Percentiles rank a stretch among this genome's conserved stretches.
phyloP scores from a whole-genome alignment of 2,888 invertebrate species.

The Hirtodrosophila alboralis region DNA sequence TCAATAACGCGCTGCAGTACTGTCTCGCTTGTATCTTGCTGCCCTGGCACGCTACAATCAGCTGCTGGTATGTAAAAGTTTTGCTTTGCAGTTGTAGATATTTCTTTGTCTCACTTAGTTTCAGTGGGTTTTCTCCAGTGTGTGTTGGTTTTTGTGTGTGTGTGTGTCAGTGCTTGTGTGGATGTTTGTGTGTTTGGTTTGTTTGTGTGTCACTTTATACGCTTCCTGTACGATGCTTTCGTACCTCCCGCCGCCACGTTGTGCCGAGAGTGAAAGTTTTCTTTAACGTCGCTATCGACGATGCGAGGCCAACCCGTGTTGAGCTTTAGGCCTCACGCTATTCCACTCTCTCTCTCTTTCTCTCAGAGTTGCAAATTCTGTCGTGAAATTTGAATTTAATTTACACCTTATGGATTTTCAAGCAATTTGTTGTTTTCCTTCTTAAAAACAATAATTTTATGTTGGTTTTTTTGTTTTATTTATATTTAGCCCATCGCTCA shows the following conservation, averaged over 20 bases:
- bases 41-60: slow-evolving; percentile 70
- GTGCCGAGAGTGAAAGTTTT: slow-evolving; percentile 75
- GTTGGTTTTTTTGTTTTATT: slow-evolving; percentile 12
- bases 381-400: slow-evolving; percentile 28
- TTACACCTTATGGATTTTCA: slow-evolving; percentile 12
- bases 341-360: slow-evolving; percentile 18
- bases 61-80: slow-evolving; percentile 66
- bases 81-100: slow-evolving; percentile 40
- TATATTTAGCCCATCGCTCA: slow-evolving; percentile 10
- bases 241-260: slow-evolving; percentile 71
- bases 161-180: slow-evolving; percentile 13
- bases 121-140: slow-evolving; percentile 36
- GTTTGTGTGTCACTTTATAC: slow-evolving; percentile 73
- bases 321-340: slow-evolving; percentile 39
- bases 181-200: slow-evolving; percentile 26
- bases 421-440: slow-evolving; percentile 1
- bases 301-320: slow-evolving; percentile 50
- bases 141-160: slow-evolving; percentile 9
- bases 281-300: slow-evolving; percentile 36
- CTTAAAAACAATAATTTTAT: slow-evolving; percentile 12
- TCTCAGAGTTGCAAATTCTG: slow-evolving; percentile 20
- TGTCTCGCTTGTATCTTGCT: slow-evolving; percentile 28
- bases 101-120: slow-evolving; percentile 48
- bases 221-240: slow-evolving; percentile 69
- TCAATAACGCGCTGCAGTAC: slow-evolving; percentile 6